These are phyloP conservation scores for Alauda arvensis DNA, from an alignment of 2,797 vertebrate species.

Conservation along the genomic window DNA sequence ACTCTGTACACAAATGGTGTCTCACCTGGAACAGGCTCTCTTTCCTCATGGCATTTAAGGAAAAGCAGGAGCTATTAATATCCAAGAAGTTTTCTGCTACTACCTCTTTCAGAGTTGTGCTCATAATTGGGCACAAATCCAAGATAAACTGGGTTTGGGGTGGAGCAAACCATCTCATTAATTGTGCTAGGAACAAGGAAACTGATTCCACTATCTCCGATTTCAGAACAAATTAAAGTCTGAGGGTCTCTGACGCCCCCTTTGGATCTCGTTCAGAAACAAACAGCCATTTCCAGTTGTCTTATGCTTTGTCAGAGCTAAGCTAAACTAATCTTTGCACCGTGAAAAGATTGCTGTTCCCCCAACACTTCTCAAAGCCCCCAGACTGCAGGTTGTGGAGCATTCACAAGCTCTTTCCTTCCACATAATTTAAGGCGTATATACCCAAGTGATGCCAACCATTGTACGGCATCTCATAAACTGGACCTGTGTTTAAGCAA, in stretches of 20 bases:
- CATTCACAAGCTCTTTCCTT: not conserved
- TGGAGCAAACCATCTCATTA: constrained; percentile 27
- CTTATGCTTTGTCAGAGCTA: not conserved
- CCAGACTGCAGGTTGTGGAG: not conserved
- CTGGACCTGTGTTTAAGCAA: not conserved
- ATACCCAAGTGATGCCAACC: not conserved
- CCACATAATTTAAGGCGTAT: not conserved
- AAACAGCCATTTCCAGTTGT: not conserved
- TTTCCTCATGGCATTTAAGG: not conserved
- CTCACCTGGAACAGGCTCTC: not conserved
- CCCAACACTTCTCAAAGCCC: not conserved
- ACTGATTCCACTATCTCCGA: not conserved
- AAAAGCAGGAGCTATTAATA: not conserved
- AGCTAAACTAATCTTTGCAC: not conserved
- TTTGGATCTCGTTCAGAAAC: not conserved
- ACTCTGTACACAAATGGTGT: not conserved
- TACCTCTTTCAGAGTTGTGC: not conserved
- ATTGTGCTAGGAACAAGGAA: not conserved
- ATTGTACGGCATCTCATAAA: not conserved
- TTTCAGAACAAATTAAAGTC: not conserved
- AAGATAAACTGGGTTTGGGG: not conserved
- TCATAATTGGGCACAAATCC: not conserved
- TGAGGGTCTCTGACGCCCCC: not conserved
- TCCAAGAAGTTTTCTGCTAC: not conserved
- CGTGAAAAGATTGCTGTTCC: not conserved